A percentile compares a stretch with the other conserved stretches of the same genome.
Conservation (phyloP, 2,797 vertebrate genomes). For the Eidolon dupreanum region DNA sequence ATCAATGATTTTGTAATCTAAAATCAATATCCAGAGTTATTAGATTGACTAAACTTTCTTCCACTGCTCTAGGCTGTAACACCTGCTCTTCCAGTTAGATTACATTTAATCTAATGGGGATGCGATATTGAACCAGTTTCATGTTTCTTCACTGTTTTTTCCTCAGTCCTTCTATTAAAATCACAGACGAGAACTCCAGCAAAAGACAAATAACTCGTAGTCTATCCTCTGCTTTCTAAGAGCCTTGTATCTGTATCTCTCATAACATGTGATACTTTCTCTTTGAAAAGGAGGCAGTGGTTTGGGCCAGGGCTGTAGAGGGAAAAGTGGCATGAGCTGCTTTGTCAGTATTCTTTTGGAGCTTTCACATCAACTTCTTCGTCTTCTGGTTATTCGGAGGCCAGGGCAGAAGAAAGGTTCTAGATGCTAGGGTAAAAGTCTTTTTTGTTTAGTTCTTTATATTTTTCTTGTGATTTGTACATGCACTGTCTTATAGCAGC, state of each 20-base stretch:
- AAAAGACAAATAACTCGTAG: neutral
- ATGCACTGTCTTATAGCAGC: neutral
- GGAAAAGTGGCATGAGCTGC: neutral
- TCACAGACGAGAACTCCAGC: neutral
- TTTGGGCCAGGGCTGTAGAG: neutral
- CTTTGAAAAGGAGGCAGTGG: neutral
- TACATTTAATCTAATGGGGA: neutral
- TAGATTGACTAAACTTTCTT: neutral
- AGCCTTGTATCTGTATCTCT: neutral
- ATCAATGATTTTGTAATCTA: conserved; percentile 52
- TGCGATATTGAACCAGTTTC: neutral
- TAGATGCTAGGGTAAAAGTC: neutral
- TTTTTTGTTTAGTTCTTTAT: neutral
- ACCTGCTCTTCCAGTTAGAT: neutral
- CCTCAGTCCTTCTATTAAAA: neutral
- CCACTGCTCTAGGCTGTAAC: neutral
- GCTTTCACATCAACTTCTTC: neutral
- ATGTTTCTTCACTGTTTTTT: neutral
- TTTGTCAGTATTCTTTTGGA: neutral
- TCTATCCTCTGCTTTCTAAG: neutral
- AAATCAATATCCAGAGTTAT: conserved; percentile 41
- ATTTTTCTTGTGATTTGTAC: neutral
- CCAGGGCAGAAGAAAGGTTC: neutral
- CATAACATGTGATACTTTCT: neutral
- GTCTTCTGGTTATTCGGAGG: neutral